A percentile compares a stretch with the other conserved stretches of the same genome.
Conservation (phyloP, 1,140 invertebrate genomes). For the Zeugodacus cucurbitae region DNA sequence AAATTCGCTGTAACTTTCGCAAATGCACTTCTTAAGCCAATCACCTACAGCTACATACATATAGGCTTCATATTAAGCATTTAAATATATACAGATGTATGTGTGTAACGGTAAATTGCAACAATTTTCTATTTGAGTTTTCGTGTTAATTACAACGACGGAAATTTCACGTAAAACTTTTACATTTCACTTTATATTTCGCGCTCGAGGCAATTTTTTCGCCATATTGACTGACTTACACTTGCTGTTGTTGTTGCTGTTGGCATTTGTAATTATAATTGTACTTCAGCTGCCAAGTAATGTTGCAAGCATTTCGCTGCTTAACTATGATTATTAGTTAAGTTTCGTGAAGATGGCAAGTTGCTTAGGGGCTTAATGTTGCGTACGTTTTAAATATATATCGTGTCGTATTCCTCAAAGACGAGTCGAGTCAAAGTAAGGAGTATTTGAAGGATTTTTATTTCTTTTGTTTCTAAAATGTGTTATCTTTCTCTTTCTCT, state of each 20-base stretch:
- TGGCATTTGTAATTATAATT: not conserved
- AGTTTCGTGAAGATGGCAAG: not conserved
- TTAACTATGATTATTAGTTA: slow-evolving; percentile 17
- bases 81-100: not conserved
- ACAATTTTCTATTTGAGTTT: slow-evolving; percentile 34
- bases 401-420: too few species aligned
- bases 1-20: not conserved
- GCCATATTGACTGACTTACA: not conserved
- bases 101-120: not conserved
- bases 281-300: not conserved
- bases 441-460: too few species aligned
- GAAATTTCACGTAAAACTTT: slow-evolving; percentile 13
- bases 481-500: too few species aligned
- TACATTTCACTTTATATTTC: not conserved
- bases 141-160: slow-evolving; percentile 27
- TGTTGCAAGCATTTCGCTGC: not conserved
- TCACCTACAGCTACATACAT: not conserved
- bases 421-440: too few species aligned
- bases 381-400: too few species aligned
- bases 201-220: not conserved
- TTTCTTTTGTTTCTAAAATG: too few species aligned
- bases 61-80: too few species aligned
- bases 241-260: not conserved
- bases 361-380: too few species aligned
- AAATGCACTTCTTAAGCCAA: not conserved